Evolutionary conservation across 2,113 vertebrate species (phyloP).

Genomic region (Lethenteron camtschaticum): DNA sequence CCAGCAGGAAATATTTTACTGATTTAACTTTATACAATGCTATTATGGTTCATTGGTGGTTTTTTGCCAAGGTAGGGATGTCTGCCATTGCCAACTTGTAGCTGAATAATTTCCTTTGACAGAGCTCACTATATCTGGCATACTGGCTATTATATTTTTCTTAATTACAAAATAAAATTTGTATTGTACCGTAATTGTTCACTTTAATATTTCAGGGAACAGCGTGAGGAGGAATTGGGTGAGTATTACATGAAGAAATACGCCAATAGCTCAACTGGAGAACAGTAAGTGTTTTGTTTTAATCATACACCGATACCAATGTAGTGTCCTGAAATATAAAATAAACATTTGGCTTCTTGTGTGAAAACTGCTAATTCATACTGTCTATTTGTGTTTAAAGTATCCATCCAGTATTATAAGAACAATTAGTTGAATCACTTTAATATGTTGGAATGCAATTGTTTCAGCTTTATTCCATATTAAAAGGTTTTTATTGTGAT

Average conservation of each 20-base stretch:
- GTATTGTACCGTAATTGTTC: too few species aligned
- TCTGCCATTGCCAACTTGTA: too few species aligned
- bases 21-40: too few species aligned
- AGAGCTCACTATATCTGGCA: too few species aligned
- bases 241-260: conserved; percentile 5
- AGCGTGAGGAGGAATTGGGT: conserved; percentile 1
- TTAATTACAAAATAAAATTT: too few species aligned
- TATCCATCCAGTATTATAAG: background rate
- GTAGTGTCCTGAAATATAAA: background rate
- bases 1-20: too few species aligned
- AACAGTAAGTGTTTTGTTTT: background rate
- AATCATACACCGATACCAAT: background rate
- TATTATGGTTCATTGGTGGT: too few species aligned
- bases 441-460: background rate
- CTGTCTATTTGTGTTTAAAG: background rate
- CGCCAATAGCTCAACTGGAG: background rate
- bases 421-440: background rate
- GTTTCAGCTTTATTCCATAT: conserved; percentile 1
- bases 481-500: background rate
- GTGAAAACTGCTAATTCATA: background rate
- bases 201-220: background rate
- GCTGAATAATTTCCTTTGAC: too few species aligned
- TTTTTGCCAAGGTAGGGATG: too few species aligned
- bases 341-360: background rate
- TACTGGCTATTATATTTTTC: too few species aligned